Evolutionary conservation across 2,113 vertebrate genomes (phyloP), one percentile per base, ranked within the genome.

Genomic region (Enhydra lutris): DNA sequence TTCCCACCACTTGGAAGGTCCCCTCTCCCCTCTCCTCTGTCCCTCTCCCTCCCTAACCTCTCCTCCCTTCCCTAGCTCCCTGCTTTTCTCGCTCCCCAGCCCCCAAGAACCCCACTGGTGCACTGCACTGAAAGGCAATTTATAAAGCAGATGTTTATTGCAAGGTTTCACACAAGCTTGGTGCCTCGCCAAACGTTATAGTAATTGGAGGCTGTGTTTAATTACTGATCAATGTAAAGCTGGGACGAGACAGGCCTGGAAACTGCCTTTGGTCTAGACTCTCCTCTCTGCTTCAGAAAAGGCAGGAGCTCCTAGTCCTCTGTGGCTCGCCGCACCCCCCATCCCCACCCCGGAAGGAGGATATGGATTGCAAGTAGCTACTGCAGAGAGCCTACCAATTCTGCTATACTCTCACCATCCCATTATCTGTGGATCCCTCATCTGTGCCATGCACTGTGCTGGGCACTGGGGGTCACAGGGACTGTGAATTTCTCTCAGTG

Each of bases 161-260:
- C 85, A 34, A 97, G 95, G 91, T 97, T 97, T 96, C 94, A 69
- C 93, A 34, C 1, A 20, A 55, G 85, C 95, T 93, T 95, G 89
- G 97, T 96, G 97, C 83, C 80, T 95, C 23, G 61, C 96, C 97
- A 97, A 97, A 97, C 80, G 17, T 82, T 94, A 96, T 85, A 90
- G 97, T 98, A 97, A 98, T 97, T 97, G 98, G 96, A 97, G 96
- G 80, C 95, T 95, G 97, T 24, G 95, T 98, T 98, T 97, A 97
- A 97, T 97, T 98, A 98, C 97, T 88, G 98, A 97, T 97, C 95
- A 87, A 89, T 96, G 97, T 93, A 71, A 92, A 96, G 96, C 67
- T 65, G 84, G 95, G 95, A 94, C 0, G 15, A 97, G 96, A 73
- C 94, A 65, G 69, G 79, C 95, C 89, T 80, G 57, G 97, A 89